Evolutionary conservation across 2,888 invertebrate genomes (phyloP).

Genomic region (Campoplex capitator): DNA sequence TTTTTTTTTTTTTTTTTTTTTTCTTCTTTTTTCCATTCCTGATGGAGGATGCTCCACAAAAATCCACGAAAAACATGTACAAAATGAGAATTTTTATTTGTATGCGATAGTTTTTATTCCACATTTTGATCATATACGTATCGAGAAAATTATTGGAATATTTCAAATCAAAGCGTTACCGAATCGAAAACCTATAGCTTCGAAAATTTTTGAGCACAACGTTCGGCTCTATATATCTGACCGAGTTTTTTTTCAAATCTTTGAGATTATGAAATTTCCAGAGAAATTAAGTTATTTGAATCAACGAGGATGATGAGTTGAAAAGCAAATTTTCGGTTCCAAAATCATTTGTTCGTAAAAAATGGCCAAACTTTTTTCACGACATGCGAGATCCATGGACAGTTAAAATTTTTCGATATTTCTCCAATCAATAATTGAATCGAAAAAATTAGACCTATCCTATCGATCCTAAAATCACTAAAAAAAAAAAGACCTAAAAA

Average conservation of each 20-base stretch:
- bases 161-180: background rate
- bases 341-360: background rate
- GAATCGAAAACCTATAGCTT: background rate
- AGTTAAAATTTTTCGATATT: background rate
- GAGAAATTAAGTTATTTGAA: background rate
- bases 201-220: background rate
- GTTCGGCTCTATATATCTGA: background rate
- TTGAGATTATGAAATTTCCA: background rate
- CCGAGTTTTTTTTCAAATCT: background rate
- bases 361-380: background rate
- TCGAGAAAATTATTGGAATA: background rate
- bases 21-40: background rate
- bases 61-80: background rate
- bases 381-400: background rate
- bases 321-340: background rate
- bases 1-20: background rate
- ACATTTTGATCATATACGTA: background rate
- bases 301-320: background rate
- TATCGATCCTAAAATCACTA: no score
- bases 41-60: background rate
- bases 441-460: no score
- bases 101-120: background rate
- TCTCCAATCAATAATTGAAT: background rate
- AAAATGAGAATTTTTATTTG: constrained; percentile 5
- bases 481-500: no score